Evolutionary conservation across 1,140 invertebrate species (phyloP).

Genomic region (Ceratosolen fusciceps): DNA sequence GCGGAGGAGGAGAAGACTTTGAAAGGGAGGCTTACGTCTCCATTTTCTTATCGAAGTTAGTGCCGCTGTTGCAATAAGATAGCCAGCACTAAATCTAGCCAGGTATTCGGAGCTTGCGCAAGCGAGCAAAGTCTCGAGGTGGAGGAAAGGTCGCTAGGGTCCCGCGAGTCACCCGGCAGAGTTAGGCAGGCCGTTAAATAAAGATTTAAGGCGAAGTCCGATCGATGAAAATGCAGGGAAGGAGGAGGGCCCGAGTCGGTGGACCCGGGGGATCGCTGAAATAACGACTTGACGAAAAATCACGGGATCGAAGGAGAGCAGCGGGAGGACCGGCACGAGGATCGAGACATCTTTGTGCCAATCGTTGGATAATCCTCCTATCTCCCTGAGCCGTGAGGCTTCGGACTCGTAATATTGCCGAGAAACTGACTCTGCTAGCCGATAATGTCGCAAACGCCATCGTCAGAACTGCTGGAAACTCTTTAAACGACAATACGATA

Average conservation of each 20-base stretch:
- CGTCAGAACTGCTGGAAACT: too few relatives aligned
- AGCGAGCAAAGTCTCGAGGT: neutral
- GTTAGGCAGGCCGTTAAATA: neutral
- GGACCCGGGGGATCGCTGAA: constrained; percentile 43
- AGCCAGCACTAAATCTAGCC: neutral
- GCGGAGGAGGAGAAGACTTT: neutral
- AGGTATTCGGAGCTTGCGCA: neutral
- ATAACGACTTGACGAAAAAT: constrained; percentile 48
- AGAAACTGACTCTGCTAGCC: constrained; percentile 36
- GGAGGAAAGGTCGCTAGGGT: neutral
- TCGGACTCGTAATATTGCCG: too few relatives aligned
- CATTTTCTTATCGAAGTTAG: neutral
- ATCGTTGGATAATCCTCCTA: constrained; percentile 30
- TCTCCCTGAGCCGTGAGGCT: too few relatives aligned
- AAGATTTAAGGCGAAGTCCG: constrained; percentile 17
- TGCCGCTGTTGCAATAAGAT: neutral
- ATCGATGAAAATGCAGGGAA: constrained; percentile 16
- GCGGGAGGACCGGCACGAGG: constrained; percentile 24
- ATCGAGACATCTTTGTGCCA: constrained; percentile 37
- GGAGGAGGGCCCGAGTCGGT: constrained; percentile 41
- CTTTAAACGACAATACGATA: too few relatives aligned
- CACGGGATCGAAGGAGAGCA: neutral
- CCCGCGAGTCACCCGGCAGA: neutral
- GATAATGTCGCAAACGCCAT: constrained; percentile 35
- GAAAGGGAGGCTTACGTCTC: neutral